phyloP scores from a whole-genome alignment of 2,888 invertebrate genomes.

The Formica aserva region DNA sequence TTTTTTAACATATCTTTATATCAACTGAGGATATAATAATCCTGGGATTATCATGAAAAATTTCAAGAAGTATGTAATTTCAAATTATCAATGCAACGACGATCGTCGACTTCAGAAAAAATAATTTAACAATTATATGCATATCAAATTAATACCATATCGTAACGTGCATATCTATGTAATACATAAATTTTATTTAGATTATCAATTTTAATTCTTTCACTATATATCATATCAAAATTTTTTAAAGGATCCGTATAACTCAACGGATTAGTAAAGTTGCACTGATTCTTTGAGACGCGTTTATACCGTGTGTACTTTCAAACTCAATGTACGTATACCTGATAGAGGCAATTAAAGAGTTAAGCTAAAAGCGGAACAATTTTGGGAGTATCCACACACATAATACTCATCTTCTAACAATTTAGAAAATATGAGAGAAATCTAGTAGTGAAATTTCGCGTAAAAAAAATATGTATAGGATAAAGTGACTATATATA shows the following conservation, averaged over 20 bases:
- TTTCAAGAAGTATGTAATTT: conserved; percentile 18
- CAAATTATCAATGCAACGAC: background rate
- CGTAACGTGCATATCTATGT: conserved; percentile 28
- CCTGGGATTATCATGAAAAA: background rate
- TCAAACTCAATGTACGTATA: conserved; percentile 55
- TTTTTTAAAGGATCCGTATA: background rate
- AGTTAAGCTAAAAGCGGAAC: conserved; percentile 39
- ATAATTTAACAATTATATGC: conserved; percentile 20
- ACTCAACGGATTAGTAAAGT: conserved; percentile 4
- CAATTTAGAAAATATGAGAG: conserved; percentile 36
- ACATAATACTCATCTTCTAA: conserved; percentile 37
- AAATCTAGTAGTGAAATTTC: conserved; percentile 48
- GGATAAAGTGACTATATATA: conserved; percentile 48
- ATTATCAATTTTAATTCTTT: background rate
- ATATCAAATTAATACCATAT: conserved; percentile 43
- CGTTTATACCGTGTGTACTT: conserved; percentile 52
- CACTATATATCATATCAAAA: background rate
- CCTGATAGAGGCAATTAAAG: conserved; percentile 47
- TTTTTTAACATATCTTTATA: conserved; percentile 1
- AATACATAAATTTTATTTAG: background rate
- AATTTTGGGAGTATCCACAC: conserved; percentile 40
- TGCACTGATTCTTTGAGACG: conserved; percentile 1
- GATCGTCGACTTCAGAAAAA: background rate
- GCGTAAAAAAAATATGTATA: conserved; percentile 45
- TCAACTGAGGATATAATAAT: conserved; percentile 2